Conservation (phyloP, 2,113 vertebrate genomes). For the Numida meleagris region DNA sequence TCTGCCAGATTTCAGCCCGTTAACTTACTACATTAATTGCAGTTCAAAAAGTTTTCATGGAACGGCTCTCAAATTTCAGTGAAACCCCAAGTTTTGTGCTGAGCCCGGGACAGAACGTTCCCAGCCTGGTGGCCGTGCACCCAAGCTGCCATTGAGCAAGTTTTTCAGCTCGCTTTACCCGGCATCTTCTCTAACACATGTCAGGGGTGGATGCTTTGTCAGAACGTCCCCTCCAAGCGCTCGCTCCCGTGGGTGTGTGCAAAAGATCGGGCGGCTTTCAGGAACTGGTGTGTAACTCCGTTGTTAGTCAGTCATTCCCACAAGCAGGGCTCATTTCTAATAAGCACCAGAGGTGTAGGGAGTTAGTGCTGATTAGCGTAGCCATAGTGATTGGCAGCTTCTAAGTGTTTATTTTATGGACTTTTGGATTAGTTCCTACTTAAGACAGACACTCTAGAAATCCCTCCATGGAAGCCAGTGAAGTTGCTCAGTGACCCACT, state of each 20-base stretch:
- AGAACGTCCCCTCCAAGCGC: neutral
- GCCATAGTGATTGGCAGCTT: neutral
- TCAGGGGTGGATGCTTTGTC: neutral
- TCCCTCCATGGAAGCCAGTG: neutral
- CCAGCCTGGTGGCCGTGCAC: neutral
- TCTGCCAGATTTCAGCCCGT: neutral
- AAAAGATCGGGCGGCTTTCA: neutral
- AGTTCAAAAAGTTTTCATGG: neutral
- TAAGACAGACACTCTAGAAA: neutral
- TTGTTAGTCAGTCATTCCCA: neutral
- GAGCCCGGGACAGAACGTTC: neutral
- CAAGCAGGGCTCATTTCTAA: neutral
- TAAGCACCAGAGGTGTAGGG: neutral
- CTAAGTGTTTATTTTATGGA: neutral
- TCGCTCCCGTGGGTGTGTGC: neutral
- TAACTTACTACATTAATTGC: neutral
- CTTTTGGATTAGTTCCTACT: slow-evolving; percentile 1
- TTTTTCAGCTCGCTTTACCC: neutral
- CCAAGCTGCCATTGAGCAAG: neutral
- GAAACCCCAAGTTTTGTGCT: neutral
- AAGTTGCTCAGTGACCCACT: neutral
- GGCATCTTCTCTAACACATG: neutral
- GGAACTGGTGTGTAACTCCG: neutral
- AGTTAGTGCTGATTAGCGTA: neutral
- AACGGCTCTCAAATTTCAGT: neutral